A percentile compares a stretch with the other conserved stretches of the same genome.
Conservation (phyloP, 2,888 invertebrate species). For the Troides oblongomaculatus region DNA sequence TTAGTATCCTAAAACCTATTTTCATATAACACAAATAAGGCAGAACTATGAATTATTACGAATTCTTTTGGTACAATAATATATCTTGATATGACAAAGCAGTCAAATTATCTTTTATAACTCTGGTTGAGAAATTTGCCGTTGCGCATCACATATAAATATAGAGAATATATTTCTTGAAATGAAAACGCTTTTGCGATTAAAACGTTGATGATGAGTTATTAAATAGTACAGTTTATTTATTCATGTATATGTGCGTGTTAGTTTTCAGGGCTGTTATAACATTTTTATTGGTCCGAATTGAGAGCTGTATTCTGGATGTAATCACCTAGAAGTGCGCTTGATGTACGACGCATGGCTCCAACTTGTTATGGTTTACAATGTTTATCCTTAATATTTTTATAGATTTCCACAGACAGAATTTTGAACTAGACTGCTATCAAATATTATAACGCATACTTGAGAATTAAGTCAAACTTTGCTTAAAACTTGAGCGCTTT, state of each 20-base stretch:
- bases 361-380: conserved; percentile 43
- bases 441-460: neutral
- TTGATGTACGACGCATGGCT: conserved; percentile 41
- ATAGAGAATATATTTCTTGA: too few relatives aligned
- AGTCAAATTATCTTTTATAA: too few relatives aligned
- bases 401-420: conserved; percentile 37
- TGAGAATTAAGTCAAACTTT: neutral
- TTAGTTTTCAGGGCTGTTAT: conserved; percentile 43
- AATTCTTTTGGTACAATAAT: too few relatives aligned
- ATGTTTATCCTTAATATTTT: conserved; percentile 58
- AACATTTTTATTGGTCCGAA: conserved; percentile 48
- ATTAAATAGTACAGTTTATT: conserved; percentile 28
- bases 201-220: conserved; percentile 7
- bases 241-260: conserved; percentile 22
- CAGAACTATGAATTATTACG: too few relatives aligned
- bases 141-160: too few relatives aligned
- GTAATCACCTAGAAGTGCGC: conserved; percentile 41
- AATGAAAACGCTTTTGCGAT: neutral
- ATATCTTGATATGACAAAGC: too few relatives aligned
- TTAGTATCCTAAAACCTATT: too few relatives aligned
- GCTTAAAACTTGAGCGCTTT: too few relatives aligned
- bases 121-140: too few relatives aligned
- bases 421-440: neutral
- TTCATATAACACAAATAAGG: too few relatives aligned
- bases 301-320: conserved; percentile 44